These are phyloP conservation scores for Phoebastria nigripes DNA, from an alignment of 2,797 vertebrate genomes.

Conservation along the genomic window DNA sequence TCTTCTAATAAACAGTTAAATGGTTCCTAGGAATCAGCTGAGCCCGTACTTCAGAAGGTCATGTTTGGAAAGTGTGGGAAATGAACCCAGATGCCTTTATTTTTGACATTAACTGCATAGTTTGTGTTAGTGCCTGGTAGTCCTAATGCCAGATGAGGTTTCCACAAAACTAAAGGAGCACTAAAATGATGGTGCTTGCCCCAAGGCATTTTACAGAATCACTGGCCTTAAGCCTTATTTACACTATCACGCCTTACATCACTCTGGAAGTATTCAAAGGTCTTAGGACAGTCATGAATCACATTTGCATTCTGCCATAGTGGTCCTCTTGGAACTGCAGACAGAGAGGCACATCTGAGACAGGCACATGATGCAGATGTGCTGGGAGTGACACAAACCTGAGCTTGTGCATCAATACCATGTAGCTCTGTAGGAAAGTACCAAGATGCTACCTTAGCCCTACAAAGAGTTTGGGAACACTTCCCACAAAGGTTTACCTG, in stretches of 20 bases:
- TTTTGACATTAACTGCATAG: neutral
- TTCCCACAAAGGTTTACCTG: neutral
- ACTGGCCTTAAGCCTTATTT: constrained; percentile 3
- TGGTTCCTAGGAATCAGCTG: neutral
- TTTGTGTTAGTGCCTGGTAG: neutral
- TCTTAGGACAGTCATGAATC: neutral
- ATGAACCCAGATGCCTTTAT: constrained; percentile 1
- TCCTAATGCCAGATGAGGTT: neutral
- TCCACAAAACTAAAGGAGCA: neutral
- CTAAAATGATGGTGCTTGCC: neutral
- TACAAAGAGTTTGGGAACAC: neutral
- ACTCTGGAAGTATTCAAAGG: neutral
- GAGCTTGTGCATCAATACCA: neutral
- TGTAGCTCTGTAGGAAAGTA: neutral
- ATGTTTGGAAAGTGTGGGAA: constrained; percentile 20
- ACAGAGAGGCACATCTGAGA: neutral
- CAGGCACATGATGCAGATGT: neutral
- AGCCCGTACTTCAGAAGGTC: neutral
- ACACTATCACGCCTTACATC: neutral
- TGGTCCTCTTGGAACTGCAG: neutral
- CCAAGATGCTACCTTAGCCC: neutral
- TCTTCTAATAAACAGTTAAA: neutral
- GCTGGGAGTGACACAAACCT: neutral
- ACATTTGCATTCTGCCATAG: neutral
- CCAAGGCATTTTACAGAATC: neutral